Percentiles rank a stretch among this genome's conserved stretches.
phyloP scores from a whole-genome alignment of 2,888 invertebrate genomes.

The Spicauda simplicius region DNA sequence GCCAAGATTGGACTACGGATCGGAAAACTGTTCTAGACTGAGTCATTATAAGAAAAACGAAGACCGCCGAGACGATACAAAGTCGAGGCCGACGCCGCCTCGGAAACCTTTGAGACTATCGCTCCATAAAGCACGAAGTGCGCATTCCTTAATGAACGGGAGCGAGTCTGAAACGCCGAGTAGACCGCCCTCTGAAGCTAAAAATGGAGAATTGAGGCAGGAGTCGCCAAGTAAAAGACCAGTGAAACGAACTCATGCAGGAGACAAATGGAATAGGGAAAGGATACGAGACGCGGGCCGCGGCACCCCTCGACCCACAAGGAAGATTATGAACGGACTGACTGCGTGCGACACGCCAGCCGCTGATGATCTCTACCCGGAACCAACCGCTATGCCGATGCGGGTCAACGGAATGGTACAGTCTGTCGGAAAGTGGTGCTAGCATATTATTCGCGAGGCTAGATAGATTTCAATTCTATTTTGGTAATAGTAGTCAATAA shows the following conservation, averaged over 20 bases:
- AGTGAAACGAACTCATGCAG: slow-evolving; percentile 84
- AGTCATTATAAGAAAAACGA: slow-evolving; percentile 75
- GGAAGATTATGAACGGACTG: slow-evolving; percentile 60
- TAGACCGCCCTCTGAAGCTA: slow-evolving; percentile 61
- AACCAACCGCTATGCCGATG: slow-evolving; percentile 54
- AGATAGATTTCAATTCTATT: slow-evolving; percentile 8
- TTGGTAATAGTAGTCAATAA: slow-evolving; percentile 1
- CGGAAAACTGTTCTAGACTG: slow-evolving; percentile 81
- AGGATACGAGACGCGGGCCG: slow-evolving; percentile 59
- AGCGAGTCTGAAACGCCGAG: slow-evolving; percentile 75
- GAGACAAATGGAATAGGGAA: slow-evolving; percentile 63
- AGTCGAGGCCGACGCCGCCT: slow-evolving; percentile 91
- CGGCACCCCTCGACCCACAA: slow-evolving; percentile 70
- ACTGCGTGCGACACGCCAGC: slow-evolving; percentile 65
- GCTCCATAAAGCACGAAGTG: slow-evolving; percentile 92
- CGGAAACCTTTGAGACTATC: slow-evolving; percentile 93
- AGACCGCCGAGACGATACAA: slow-evolving; percentile 68
- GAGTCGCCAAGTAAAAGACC: slow-evolving; percentile 84
- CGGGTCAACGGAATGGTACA: slow-evolving; percentile 50
- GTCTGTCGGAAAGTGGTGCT: slow-evolving; percentile 65
- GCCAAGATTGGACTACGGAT: slow-evolving; percentile 82
- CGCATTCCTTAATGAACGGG: slow-evolving; percentile 87
- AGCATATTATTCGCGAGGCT: slow-evolving; percentile 37
- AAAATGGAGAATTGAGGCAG: slow-evolving; percentile 55
- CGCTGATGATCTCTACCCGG: slow-evolving; percentile 73